Percentiles rank a stretch among this genome's conserved stretches.
Conservation (phyloP, 2,888 invertebrate genomes). For the Synanthedon formicaeformis region DNA sequence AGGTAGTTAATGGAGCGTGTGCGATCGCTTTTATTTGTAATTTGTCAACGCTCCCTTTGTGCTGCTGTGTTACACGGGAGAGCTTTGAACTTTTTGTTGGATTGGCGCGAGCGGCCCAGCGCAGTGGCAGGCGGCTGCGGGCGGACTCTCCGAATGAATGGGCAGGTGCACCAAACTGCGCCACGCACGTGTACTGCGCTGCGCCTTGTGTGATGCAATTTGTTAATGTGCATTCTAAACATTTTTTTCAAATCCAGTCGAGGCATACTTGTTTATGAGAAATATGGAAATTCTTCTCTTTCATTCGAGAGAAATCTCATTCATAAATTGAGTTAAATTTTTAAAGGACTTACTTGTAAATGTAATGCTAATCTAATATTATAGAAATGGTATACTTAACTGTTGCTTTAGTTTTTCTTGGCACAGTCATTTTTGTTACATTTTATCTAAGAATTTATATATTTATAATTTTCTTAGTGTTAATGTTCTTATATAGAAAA, state of each 20-base stretch:
- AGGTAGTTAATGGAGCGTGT: slow-evolving; percentile 50
- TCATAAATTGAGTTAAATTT: no score
- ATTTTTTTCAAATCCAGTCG: slow-evolving; percentile 9
- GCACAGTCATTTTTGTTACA: no score
- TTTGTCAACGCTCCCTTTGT: slow-evolving; percentile 22
- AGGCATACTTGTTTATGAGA: slow-evolving; percentile 8
- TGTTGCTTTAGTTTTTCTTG: no score
- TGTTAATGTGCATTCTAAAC: slow-evolving; percentile 15
- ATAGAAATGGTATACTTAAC: no score
- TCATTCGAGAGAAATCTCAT: no score
- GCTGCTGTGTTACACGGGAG: slow-evolving; percentile 14
- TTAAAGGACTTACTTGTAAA: no score
- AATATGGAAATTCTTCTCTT: not conserved
- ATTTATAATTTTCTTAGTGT: no score
- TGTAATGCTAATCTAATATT: no score
- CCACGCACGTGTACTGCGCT: slow-evolving; percentile 8
- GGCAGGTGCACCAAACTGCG: slow-evolving; percentile 9
- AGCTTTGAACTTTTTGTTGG: slow-evolving; percentile 20
- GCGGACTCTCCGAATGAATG: slow-evolving; percentile 3
- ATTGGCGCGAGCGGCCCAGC: slow-evolving; percentile 18
- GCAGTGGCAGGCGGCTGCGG: not conserved
- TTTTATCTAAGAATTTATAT: no score
- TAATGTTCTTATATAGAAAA: no score
- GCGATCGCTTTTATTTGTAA: slow-evolving; percentile 34
- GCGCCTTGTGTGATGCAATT: slow-evolving; percentile 19